Evolutionary conservation across 37 sponge, comb jelly and placozoan species (phyloP).

Genomic region (Eunapius fragilis): DNA sequence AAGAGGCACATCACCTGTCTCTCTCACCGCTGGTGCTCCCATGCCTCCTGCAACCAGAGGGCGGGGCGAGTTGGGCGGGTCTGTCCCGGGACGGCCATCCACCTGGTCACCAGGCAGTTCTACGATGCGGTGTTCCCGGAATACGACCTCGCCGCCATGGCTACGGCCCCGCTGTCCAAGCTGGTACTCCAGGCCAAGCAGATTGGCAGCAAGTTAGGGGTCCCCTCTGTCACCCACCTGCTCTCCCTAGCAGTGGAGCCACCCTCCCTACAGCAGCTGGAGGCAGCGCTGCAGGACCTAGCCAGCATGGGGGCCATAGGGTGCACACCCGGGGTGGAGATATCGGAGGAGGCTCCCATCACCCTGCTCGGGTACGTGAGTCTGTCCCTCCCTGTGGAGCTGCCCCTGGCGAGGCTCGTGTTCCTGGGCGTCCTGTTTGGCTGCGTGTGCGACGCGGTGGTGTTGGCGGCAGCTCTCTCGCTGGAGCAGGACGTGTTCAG

Average conservation of each 20-base stretch:
- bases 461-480: slow-evolving; percentile 69
- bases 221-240: slow-evolving; percentile 36
- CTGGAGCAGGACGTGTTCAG: slow-evolving; percentile 59
- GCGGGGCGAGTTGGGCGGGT: slow-evolving; percentile 77
- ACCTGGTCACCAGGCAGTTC: slow-evolving; percentile 53
- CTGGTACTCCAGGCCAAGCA: slow-evolving; percentile 64
- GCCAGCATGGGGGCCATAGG: slow-evolving; percentile 57
- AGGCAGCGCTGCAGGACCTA: slow-evolving; percentile 54
- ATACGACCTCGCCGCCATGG: slow-evolving; percentile 64
- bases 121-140: slow-evolving; percentile 37
- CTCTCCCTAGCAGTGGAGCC: slow-evolving; percentile 49
- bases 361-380: slow-evolving; percentile 67
- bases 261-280: slow-evolving; percentile 57
- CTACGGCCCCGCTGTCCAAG: slow-evolving; percentile 48
- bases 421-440: slow-evolving; percentile 64
- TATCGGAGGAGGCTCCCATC: slow-evolving; percentile 46
- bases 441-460: slow-evolving; percentile 50
- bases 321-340: not conserved
- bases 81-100: slow-evolving; percentile 56
- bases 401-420: slow-evolving; percentile 49
- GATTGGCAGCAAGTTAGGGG: slow-evolving; percentile 29
- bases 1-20: slow-evolving; percentile 41
- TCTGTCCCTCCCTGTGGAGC: slow-evolving; percentile 66
- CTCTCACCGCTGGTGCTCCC: slow-evolving; percentile 68
- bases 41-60: slow-evolving; percentile 70